phyloP scores from a whole-genome alignment of 2,888 invertebrate genomes.

The Coelinius sp. region DNA sequence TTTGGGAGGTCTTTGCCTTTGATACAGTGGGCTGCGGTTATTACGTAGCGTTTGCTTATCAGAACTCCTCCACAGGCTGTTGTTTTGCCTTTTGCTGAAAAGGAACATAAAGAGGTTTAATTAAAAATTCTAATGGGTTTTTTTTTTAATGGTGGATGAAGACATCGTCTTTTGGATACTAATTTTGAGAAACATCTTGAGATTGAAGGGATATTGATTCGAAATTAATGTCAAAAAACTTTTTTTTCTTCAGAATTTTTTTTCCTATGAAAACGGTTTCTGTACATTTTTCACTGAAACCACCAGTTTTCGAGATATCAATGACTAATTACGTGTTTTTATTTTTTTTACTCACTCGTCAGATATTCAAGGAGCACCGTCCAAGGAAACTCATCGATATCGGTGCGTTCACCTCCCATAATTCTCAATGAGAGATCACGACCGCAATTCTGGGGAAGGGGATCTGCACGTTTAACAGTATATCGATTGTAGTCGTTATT shows the following conservation, averaged over 20 bases:
- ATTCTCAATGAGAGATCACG: slow-evolving; percentile 65
- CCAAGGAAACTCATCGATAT: slow-evolving; percentile 75
- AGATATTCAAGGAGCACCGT: slow-evolving; percentile 72
- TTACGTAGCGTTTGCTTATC: slow-evolving; percentile 78
- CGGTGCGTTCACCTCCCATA: slow-evolving; percentile 71
- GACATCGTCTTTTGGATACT: too few relatives aligned
- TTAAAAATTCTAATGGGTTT: too few relatives aligned
- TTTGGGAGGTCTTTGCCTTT: slow-evolving; percentile 77
- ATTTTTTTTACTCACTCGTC: slow-evolving; percentile 62
- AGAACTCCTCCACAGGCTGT: slow-evolving; percentile 84
- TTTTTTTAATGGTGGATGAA: too few relatives aligned
- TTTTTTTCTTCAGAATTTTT: too few relatives aligned
- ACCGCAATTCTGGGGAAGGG: slow-evolving; percentile 61
- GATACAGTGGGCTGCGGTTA: slow-evolving; percentile 85
- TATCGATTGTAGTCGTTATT: too few relatives aligned
- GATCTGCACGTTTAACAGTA: slow-evolving; percentile 42
- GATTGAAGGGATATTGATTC: too few relatives aligned
- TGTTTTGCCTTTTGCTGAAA: slow-evolving; percentile 74
- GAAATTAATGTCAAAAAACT: too few relatives aligned
- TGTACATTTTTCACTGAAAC: too few relatives aligned
- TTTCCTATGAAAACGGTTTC: too few relatives aligned
- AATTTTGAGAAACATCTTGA: too few relatives aligned
- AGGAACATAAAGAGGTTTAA: background rate
- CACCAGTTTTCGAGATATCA: too few relatives aligned
- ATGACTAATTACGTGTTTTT: too few relatives aligned